Base-by-base conservation (phyloP, 2,113 vertebrate genomes). In the Aldabrachelys gigantea region DNA sequence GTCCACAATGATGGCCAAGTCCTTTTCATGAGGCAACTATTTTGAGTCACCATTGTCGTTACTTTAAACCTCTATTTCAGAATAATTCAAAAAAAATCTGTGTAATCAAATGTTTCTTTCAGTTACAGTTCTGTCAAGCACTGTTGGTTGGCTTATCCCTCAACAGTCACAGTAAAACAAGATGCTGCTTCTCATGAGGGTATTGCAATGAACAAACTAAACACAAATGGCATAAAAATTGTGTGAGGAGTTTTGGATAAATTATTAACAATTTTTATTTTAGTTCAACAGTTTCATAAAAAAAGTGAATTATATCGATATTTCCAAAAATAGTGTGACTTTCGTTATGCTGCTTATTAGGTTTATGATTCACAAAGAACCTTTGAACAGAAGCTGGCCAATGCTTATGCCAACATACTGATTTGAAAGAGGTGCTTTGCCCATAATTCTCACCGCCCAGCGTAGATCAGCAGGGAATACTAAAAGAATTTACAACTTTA, bases 341-440 rank as follows among this genome's bases (percentile, higher is more conserved):
- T 94, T 97, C 97, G 81, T 96, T 95, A 87, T 91, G 76, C 29
- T 96, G 49, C 92, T 95, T 84, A 94, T 88, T 96, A 94, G 90
- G 97, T 97, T 97, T 97, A 88, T 93, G 95, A 97, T 95, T 97
- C 97, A 98, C 89, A 97, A 95, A 96, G 93, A 94, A 90, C 22
- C 90, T 97, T 97, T 95, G 91, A 96, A 93, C 6, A 82, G 89
- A 96, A 97, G 91, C 83, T 93, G 84, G 53, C 84, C 49, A 57
- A 29, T 9, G 2, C 80, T 54, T 96, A 88, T 92, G 90, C 90
- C 95, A 97, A 96, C 94, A 96, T 79, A 83, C 59, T 89, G 93
- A 96, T 93, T 97, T 97, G 92, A 97, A 96, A 98, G 83, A 91
- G 85, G 83, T 56, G n/a, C 56, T 93, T 94, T 84, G 87, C 88